These are phyloP conservation scores for Adelphocoris suturalis DNA, from an alignment of 2,888 invertebrate genomes.

Conservation along the genomic window DNA sequence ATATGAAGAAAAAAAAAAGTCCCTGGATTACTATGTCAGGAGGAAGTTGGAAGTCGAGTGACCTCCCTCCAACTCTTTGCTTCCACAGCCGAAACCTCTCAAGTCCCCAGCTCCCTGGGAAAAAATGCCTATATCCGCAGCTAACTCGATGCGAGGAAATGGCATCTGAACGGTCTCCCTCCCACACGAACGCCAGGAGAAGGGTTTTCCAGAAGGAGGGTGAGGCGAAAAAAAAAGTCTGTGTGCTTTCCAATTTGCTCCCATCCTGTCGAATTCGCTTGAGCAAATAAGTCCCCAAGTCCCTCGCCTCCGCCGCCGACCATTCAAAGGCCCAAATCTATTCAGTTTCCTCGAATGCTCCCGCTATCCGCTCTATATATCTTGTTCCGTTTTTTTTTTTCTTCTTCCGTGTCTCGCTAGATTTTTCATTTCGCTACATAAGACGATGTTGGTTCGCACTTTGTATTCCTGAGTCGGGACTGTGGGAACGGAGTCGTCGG, in stretches of 20 bases:
- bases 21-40: neutral
- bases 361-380: constrained; percentile 34
- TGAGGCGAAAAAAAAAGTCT: neutral
- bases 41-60: constrained; percentile 22
- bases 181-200: neutral
- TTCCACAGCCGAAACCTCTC: neutral
- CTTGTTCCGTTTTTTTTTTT: constrained; percentile 21
- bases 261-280: constrained; percentile 48
- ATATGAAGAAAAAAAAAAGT: constrained; percentile 23
- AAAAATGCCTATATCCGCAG: constrained; percentile 52
- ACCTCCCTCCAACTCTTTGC: neutral
- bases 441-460: neutral
- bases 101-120: neutral
- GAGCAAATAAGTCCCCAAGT: constrained; percentile 48
- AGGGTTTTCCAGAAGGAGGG: neutral
- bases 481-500: neutral
- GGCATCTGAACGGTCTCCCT: constrained; percentile 33
- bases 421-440: constrained; percentile 12
- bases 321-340: constrained; percentile 46
- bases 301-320: constrained; percentile 1
- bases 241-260: constrained; percentile 54
- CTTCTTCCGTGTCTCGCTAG: neutral
- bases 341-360: constrained; percentile 41
- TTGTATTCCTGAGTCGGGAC: neutral
- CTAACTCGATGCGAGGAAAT: constrained; percentile 51